Percentiles rank a stretch among this genome's conserved stretches.
Conservation (phyloP, 2,113 vertebrate genomes). For the Siniperca chuatsi region DNA sequence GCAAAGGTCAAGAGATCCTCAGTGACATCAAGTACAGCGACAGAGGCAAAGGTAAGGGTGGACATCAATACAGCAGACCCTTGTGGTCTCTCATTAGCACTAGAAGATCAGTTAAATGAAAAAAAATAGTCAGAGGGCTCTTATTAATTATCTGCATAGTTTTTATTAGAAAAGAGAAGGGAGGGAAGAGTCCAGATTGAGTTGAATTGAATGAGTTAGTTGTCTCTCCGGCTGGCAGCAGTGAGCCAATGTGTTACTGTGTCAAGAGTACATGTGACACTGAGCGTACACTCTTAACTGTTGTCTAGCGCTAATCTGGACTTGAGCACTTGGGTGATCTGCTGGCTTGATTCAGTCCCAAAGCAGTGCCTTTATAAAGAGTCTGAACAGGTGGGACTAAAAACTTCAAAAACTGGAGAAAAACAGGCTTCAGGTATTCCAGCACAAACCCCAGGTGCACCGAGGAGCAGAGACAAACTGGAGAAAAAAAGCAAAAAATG, state of each 20-base stretch:
- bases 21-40: conserved; percentile 53
- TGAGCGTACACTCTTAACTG: not conserved
- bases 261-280: conserved; percentile 1
- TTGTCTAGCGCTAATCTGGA: conserved; percentile 35
- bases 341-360: conserved; percentile 7
- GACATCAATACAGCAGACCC: not conserved
- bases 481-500: too few relatives aligned
- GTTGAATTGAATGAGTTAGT: not conserved
- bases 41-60: conserved; percentile 72
- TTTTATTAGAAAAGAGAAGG: not conserved
- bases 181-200: not conserved
- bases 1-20: conserved; percentile 55
- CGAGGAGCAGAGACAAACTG: not conserved
- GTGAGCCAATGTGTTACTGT: conserved; percentile 25
- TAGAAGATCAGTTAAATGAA: not conserved
- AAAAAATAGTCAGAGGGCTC: not conserved
- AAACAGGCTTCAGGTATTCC: not conserved
- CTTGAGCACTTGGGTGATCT: conserved; percentile 10
- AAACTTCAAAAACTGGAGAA: not conserved
- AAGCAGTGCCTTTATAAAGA: not conserved
- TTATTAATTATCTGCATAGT: not conserved
- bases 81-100: not conserved
- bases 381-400: conserved; percentile 10
- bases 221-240: not conserved
- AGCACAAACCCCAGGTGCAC: not conserved